Conservation (phyloP, 92 coral and sea anemone species). For the Porites divaricata region DNA sequence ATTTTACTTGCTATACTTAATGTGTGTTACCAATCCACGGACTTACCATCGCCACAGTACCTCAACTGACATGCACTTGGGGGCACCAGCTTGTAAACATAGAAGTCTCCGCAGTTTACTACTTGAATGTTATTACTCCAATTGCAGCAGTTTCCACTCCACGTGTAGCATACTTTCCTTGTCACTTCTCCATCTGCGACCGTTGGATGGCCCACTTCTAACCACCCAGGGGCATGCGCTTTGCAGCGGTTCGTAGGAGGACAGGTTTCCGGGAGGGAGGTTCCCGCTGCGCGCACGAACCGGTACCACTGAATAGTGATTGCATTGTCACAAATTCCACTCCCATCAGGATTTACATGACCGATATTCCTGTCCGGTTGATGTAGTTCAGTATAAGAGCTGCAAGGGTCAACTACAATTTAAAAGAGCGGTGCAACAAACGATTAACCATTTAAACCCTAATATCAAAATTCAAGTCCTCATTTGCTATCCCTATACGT, state of each 20-base stretch:
- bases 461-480: too few species aligned
- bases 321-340: neutral
- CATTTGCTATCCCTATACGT: too few species aligned
- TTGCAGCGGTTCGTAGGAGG: neutral
- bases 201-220: neutral
- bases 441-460: too few species aligned
- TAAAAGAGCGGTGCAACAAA: too few species aligned
- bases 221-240: neutral
- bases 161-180: neutral
- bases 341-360: neutral
- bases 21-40: neutral
- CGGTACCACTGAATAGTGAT: neutral
- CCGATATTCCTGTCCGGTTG: neutral
- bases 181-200: neutral
- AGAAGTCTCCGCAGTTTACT: neutral
- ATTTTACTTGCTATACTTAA: too few species aligned
- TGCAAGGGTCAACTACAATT: neutral
- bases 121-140: neutral
- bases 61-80: neutral
- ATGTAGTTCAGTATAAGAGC: neutral
- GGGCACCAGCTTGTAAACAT: neutral
- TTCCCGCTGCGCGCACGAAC: neutral
- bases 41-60: neutral
- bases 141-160: neutral
- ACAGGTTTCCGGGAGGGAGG: neutral